Percentiles rank a stretch among this genome's conserved stretches.
These are phyloP conservation scores for Psix sp. DNA, from an alignment of 1,140 invertebrate genomes.

Conservation along the genomic window DNA sequence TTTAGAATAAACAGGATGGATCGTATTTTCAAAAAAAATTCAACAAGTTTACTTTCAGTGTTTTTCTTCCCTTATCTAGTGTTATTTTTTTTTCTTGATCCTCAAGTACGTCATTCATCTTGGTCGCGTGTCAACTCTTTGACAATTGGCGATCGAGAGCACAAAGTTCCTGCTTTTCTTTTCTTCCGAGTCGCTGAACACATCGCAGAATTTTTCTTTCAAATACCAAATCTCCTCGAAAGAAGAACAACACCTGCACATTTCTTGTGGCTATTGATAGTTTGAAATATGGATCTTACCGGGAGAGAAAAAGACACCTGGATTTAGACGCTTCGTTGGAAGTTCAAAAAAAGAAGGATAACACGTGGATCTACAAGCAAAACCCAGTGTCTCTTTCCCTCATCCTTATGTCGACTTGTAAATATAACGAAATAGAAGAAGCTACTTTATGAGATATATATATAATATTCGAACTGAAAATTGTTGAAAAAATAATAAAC, in stretches of 20 bases:
- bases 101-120: slow-evolving; percentile 46
- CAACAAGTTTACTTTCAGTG: not conserved
- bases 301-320: slow-evolving; percentile 64
- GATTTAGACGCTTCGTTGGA: slow-evolving; percentile 57
- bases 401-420: not conserved
- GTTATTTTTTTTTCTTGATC: not conserved
- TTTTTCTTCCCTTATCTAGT: slow-evolving; percentile 1
- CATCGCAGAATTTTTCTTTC: slow-evolving; percentile 56
- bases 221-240: slow-evolving; percentile 28
- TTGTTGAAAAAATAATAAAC: no score
- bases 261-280: slow-evolving; percentile 66
- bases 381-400: slow-evolving; percentile 20
- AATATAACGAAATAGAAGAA: not conserved
- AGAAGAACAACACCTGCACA: slow-evolving; percentile 66
- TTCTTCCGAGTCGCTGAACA: slow-evolving; percentile 34
- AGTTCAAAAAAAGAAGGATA: slow-evolving; percentile 15
- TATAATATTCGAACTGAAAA: no score
- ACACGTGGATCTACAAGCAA: slow-evolving; percentile 20
- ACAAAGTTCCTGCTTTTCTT: slow-evolving; percentile 47
- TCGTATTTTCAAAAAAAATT: no score
- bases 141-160: slow-evolving; percentile 51
- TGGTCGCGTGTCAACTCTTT: slow-evolving; percentile 71
- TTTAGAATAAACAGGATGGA: no score
- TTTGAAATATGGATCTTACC: slow-evolving; percentile 69
- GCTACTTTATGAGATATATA: slow-evolving; percentile 5